A percentile compares a stretch with the other conserved stretches of the same genome.
phyloP scores from a whole-genome alignment of 2,888 invertebrate species.

The Eulithis prunata region DNA sequence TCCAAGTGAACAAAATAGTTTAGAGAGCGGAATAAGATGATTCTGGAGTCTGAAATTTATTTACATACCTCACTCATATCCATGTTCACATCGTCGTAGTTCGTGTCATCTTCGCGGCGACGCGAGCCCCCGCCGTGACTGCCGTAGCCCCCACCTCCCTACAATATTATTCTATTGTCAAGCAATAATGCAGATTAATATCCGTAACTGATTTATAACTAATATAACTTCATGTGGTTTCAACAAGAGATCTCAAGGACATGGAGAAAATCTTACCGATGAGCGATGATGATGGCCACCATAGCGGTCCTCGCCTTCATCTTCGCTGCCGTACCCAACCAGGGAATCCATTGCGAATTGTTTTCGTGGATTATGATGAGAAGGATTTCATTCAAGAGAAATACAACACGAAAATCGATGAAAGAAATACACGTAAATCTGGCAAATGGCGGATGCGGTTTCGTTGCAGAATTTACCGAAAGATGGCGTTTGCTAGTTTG shows the following conservation, averaged over 20 bases:
- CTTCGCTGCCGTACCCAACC: conserved; percentile 91
- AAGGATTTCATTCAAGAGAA: conserved; percentile 1
- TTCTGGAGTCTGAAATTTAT: conserved; percentile 14
- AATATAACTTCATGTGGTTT: conserved; percentile 8
- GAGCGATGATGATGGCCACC: conserved; percentile 59
- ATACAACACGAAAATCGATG: not conserved
- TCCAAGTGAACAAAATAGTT: conserved; percentile 19
- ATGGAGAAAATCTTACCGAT: conserved; percentile 63
- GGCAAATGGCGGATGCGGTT: conserved; percentile 28
- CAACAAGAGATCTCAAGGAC: conserved; percentile 47
- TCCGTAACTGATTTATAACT: conserved; percentile 54
- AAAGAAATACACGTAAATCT: conserved; percentile 2
- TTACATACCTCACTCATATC: conserved; percentile 89
- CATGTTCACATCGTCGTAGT: conserved; percentile 91
- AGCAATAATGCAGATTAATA: conserved; percentile 85
- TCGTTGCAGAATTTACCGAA: not conserved
- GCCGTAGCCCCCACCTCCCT: conserved; percentile 72
- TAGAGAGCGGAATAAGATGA: conserved; percentile 29
- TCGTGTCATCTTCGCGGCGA: conserved; percentile 85
- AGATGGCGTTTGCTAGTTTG: not conserved
- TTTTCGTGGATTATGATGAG: not conserved
- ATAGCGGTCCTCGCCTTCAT: conserved; percentile 86
- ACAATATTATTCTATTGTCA: conserved; percentile 84
- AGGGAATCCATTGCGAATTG: conserved; percentile 87
- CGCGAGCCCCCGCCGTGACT: conserved; percentile 51